Base-by-base conservation (phyloP, 2,113 vertebrate genomes). In the Poeciliopsis occidentalis region DNA sequence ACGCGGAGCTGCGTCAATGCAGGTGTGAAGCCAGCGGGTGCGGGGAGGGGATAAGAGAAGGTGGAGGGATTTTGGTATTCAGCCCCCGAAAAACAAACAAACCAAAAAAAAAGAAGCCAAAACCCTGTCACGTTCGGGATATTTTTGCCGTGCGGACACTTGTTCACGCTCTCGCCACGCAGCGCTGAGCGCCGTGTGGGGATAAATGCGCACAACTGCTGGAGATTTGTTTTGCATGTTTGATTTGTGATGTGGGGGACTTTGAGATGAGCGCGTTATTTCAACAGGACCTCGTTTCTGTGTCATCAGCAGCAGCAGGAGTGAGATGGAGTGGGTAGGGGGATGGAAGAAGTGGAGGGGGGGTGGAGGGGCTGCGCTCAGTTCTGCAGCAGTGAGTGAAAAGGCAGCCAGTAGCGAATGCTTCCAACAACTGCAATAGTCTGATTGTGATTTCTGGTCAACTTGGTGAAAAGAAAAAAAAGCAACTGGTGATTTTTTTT, bases 201-300 rank as follows among this genome's bases (percentile, higher is more conserved):
- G 44, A 65, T 57, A 62, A 24, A 17, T 12, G 31, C 72, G 76
- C 64, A 76, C 41, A 63, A 73, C 79, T 71, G 22, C 80, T 4
- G 71, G 87, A 76, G 17, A 68, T 87, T 87, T 90, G 79, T 85
- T 88, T 88, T 70, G 72, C 79, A 47, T 87, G 80, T 91, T 88
- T 87, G 82, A 87, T 84, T 69, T 79, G 74, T 34, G 69, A 57
- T 77, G 83, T 73, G 75, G 32, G 78, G 76, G 79, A 54, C 81
- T 83, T 85, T 83, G 61, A 87, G 88, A 89, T 88, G 67, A 66
- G 44, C 67, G 79, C 85, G 73, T 89, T 80, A 82, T 89, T 82
- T 90, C 82, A 78, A 78, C 70, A 74, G 67, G 60, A 81, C 79
- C 84, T 83, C 68, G 74, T 89, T 89, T 84, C 51, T 85, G 75